Conservation (phyloP, 2,888 invertebrate genomes). For the Callyntrura guangdongensis region DNA sequence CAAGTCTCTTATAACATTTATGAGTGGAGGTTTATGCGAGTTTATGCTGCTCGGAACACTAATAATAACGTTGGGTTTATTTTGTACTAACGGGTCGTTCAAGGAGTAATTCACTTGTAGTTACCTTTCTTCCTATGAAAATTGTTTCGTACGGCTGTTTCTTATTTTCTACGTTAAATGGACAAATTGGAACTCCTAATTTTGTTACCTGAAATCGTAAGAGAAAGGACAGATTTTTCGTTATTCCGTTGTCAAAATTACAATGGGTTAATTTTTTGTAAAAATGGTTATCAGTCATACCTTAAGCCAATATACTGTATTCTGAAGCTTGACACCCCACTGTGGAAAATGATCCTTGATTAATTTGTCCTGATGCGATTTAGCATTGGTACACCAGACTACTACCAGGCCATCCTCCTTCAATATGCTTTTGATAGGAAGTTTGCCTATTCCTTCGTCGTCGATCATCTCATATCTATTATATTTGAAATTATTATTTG, state of each 20-base stretch:
- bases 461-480: slow-evolving; percentile 92
- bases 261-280: neutral
- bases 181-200: slow-evolving; percentile 90
- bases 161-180: slow-evolving; percentile 89
- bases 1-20: slow-evolving; percentile 84
- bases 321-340: slow-evolving; percentile 91
- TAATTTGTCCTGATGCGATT: slow-evolving; percentile 90
- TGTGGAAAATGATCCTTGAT: slow-evolving; percentile 91
- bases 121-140: slow-evolving; percentile 87
- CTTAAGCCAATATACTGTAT: slow-evolving; percentile 96
- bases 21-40: slow-evolving; percentile 97
- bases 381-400: slow-evolving; percentile 97
- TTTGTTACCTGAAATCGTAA: slow-evolving; percentile 90
- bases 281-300: slow-evolving; percentile 86
- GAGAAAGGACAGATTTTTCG: no score
- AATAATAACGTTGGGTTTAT: slow-evolving; percentile 89
- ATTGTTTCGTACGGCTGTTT: slow-evolving; percentile 97
- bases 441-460: slow-evolving; percentile 90
- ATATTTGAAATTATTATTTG: neutral
- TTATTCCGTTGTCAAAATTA: no score
- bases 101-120: neutral
- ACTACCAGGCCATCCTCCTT: slow-evolving; percentile 90
- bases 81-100: no score
- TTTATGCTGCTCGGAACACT: slow-evolving; percentile 97
- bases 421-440: slow-evolving; percentile 90